Evolutionary conservation across 1,140 invertebrate genomes (phyloP).

Genomic region (Nasonia vitripennis): DNA sequence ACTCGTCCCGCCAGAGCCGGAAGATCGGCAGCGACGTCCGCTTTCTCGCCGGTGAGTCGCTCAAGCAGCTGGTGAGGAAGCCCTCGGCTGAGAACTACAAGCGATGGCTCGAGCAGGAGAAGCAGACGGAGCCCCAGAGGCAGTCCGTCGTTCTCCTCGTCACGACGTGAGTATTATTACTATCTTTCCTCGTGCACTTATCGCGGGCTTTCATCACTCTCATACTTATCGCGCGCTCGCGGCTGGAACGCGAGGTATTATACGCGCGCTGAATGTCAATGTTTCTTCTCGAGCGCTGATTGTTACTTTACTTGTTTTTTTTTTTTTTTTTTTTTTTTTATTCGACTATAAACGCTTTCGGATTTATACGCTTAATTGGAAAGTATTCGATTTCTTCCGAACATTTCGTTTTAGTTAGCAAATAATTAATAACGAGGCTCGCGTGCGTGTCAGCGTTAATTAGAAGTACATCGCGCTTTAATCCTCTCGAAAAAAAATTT

Average conservation of each 20-base stretch:
- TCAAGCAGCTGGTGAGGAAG: constrained; percentile 85
- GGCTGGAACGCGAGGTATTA: neutral
- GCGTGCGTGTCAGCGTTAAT: neutral
- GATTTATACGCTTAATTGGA: neutral
- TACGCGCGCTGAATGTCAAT: neutral
- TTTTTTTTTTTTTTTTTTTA: neutral
- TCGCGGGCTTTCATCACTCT: constrained; percentile 57
- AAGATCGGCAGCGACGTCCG: constrained; percentile 68
- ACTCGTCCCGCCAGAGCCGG: constrained; percentile 60
- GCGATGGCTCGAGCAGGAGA: constrained; percentile 86
- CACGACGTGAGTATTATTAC: constrained; percentile 79
- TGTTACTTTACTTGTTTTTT: neutral
- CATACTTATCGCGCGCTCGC: neutral
- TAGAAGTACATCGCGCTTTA: neutral
- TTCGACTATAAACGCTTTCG: neutral
- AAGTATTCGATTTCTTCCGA: neutral
- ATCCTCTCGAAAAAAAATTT: constrained; percentile 5
- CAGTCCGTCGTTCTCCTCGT: constrained; percentile 88
- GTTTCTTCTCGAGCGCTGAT: neutral
- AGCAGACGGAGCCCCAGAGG: constrained; percentile 80
- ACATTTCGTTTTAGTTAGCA: too few relatives aligned
- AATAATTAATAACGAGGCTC: neutral
- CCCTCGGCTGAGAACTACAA: constrained; percentile 86
- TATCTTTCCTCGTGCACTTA: neutral
- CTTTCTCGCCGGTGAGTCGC: constrained; percentile 79